Percentiles rank a stretch among this genome's conserved stretches.
Evolutionary conservation across 2,113 vertebrate genomes (phyloP).

Genomic region (Pterophyllum scalare): DNA sequence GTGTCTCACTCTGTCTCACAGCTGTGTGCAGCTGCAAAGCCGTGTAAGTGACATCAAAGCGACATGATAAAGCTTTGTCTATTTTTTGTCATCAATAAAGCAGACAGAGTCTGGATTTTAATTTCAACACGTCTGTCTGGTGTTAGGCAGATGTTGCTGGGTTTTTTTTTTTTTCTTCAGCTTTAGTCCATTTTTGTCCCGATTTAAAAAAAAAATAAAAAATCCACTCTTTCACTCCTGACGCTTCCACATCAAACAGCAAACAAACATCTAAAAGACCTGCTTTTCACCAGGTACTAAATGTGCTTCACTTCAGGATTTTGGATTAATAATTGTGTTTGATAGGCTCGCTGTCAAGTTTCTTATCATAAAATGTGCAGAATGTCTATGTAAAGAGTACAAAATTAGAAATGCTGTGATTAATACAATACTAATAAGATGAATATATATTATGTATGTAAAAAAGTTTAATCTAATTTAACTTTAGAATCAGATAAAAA

Average conservation of each 20-base stretch:
- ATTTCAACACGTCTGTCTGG: constrained; percentile 8
- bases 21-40: constrained; percentile 11
- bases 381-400: not conserved
- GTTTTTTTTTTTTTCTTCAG: not conserved
- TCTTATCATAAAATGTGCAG: not conserved
- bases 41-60: constrained; percentile 40
- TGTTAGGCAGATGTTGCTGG: constrained; percentile 27
- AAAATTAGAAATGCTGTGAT: not conserved
- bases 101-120: constrained; percentile 7
- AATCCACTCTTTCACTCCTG: not conserved
- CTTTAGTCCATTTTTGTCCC: constrained; percentile 8
- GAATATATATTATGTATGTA: not conserved
- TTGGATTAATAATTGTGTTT: not conserved
- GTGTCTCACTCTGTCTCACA: not conserved
- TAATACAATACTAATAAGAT: not conserved
- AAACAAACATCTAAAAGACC: not conserved
- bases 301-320: not conserved
- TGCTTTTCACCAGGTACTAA: not conserved
- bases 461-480: too few relatives aligned
- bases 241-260: not conserved
- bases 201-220: not conserved
- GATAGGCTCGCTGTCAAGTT: not conserved
- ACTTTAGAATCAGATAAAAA: not conserved
- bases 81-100: constrained; percentile 23
- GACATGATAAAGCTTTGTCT: constrained; percentile 21